Percentiles rank a stretch among this genome's conserved stretches.
phyloP scores from a whole-genome alignment of 2,797 vertebrate species.

The Gastrophryne carolinensis region DNA sequence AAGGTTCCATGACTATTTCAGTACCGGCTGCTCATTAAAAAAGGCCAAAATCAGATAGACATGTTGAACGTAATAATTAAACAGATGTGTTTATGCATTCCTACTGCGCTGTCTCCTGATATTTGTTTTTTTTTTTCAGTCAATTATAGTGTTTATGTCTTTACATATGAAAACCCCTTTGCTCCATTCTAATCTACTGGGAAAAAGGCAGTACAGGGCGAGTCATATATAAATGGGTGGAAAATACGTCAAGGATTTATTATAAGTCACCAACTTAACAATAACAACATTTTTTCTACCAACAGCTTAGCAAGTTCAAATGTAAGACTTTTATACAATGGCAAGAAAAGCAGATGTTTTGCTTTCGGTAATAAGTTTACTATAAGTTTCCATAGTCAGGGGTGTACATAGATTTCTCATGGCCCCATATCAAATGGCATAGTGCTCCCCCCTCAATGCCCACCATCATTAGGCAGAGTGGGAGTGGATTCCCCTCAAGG shows the following conservation, averaged over 20 bases:
- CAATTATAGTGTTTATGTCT: neutral
- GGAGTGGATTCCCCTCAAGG: no score
- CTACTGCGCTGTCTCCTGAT: neutral
- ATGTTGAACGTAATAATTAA: conserved; percentile 16
- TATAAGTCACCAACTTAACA: neutral
- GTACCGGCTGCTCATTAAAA: conserved; percentile 5
- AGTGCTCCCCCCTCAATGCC: no score
- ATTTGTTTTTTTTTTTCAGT: neutral
- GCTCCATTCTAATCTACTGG: neutral
- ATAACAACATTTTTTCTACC: no score
- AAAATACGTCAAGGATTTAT: no score
- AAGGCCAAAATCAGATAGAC: neutral
- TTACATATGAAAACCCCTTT: neutral
- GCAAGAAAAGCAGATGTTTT: no score
- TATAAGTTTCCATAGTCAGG: no score
- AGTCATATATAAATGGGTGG: neutral
- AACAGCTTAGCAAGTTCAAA: no score
- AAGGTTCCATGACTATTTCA: conserved; percentile 1
- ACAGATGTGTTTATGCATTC: conserved; percentile 28
- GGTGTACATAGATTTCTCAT: no score
- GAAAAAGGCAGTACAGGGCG: neutral
- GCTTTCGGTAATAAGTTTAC: no score
- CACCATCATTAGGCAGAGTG: no score
- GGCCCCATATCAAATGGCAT: no score
- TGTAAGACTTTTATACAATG: no score